Base-by-base conservation (phyloP, 1,140 invertebrate genomes). In the Eumeta japonica region DNA sequence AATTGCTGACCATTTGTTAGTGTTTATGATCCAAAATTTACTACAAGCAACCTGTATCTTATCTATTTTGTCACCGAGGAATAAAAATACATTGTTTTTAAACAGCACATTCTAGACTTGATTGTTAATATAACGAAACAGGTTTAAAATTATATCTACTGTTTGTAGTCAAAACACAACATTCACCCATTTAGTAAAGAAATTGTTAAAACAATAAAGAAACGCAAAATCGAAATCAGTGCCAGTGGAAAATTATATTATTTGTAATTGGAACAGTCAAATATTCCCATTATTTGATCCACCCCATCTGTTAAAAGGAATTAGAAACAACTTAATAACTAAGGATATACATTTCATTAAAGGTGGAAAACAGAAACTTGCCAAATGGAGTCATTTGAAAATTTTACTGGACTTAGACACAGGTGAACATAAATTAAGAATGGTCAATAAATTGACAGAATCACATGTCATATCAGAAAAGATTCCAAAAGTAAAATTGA, bases 401-500 rank as follows among this genome's bases (percentile, higher is more conserved):
- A 7, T 24, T 24, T 24, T 24, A 24, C 20, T 24, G 20, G n/a
- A 24, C n/a, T 5, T 7, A n/a, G 20, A 24, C n/a, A 24, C n/a
- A 24, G 20, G 20, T 7, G 20, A 24, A 24, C 5, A 24, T 24
- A n/a, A 24, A 7, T 7, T 24, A 24, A 24, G 20, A 24, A 7
- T 24, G n/a, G 20, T 24, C n/a, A 24, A 24, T n/a, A 24, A 24
- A 24, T 24, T 24, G 20, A 24, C 20, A 24, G 20, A 24, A 24
- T 24, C n/a, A 24, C 20, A 24, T 24, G 20, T 24, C 5, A 24
- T 7, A 7, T 7, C 5, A 24, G 20, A 24, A 5, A 24, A 24
- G n/a, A 24, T 24, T 7, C 20, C 20, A 24, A 24, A n/a, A 24
- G n/a, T 24, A n/a, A 24, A 24, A 24, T 5, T 24, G 20, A 24